Conservation (phyloP, 2,888 invertebrate genomes). For the Phragmatobia fuliginosa region DNA sequence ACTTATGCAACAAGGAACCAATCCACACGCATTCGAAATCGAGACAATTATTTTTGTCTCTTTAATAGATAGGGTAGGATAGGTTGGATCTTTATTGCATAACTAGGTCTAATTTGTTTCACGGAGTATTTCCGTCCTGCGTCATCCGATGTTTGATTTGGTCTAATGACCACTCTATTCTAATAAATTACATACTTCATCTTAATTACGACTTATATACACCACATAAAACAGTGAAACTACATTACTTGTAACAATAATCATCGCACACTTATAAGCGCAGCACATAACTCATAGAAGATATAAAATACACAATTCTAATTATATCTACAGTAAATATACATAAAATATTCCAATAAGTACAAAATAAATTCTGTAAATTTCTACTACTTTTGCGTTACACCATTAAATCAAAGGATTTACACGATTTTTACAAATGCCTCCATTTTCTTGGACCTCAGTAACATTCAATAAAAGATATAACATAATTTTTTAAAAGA, state of each 20-base stretch:
- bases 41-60: too few species aligned
- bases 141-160: neutral
- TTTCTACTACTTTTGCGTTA: constrained; percentile 25
- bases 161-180: neutral
- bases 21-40: too few species aligned
- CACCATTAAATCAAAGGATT: constrained; percentile 6
- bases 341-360: constrained; percentile 24
- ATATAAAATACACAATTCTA: constrained; percentile 14
- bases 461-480: constrained; percentile 27
- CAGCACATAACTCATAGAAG: neutral
- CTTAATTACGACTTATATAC: constrained; percentile 9
- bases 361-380: constrained; percentile 45
- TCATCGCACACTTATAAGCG: neutral
- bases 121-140: neutral
- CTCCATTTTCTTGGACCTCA: constrained; percentile 43
- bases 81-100: too few species aligned
- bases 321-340: constrained; percentile 35
- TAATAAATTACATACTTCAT: neutral
- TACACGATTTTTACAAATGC: constrained; percentile 18
- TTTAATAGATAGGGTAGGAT: too few species aligned
- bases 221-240: constrained; percentile 9
- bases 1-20: too few species aligned
- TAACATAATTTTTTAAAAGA: constrained; percentile 13
- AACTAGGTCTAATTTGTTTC: too few species aligned
- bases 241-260: neutral